Evolutionary conservation across 2,888 invertebrate species (phyloP), one percentile per base, ranked within the genome.

Genomic region (Catocala fraxini): DNA sequence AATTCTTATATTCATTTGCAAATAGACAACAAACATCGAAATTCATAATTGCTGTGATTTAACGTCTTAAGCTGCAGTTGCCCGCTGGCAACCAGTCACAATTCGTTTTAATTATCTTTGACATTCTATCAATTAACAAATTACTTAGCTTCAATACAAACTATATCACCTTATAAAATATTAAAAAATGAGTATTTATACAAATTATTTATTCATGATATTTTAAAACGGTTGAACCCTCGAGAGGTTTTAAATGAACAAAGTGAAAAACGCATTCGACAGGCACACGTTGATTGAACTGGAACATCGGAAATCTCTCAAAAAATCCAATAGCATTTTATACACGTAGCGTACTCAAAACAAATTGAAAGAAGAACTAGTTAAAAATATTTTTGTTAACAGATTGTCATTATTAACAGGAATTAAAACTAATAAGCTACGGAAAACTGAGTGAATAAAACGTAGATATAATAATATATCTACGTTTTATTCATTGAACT

Each of bases 291-390:
- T 64, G 70, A 73, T 73, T 70, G 47, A 43, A 53, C 49, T 64
- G 55, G 49, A 73, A 70, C 5, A 70, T 71, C 59, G 56, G 1
- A 70, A 71, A 60, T 56, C 39, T 57, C 63, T 46, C 51, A 56
- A 45, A 45, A 15, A 45, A 12, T 45, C 13, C 12, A 6, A 6
- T 5, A 13, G 12, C 45, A 12, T 45, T 45, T 45, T 5, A 45
- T 12, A 13, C 13, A 45, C 13, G 45, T 25, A 25, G 13, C 45
- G 45, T 7, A 45, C 12, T 45, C 45, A 12, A 45, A 45, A 6
- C 45, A 45, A 45, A 45, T 45, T 6, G 12, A 45, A 45, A 12
- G 13, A 12, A 45, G 10, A 45, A 12, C 12, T 13, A 45, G 13
- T 7, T 45, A 13, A 12, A 45, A 45, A 13, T 1, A 45, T 13